Evolutionary conservation across 2,113 vertebrate genomes (phyloP), one percentile per base, ranked within the genome.

Genomic region (Microcebus jonahi): DNA sequence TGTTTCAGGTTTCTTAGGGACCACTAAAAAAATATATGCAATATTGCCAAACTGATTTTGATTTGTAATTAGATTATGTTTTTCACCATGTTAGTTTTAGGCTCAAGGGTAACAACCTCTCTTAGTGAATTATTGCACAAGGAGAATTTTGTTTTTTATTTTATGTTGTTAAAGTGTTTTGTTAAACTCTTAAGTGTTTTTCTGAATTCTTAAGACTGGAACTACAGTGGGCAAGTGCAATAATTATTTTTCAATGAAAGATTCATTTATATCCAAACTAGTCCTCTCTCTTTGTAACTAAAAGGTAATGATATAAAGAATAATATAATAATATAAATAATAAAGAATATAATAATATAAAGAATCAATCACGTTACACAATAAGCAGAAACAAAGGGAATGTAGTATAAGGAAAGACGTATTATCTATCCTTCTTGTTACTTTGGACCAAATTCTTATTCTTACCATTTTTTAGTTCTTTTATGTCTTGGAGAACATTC

Each of bases 141-240:
- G 42, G 50, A 67, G 18, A 88, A 53, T 29, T 50, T 31, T 39
- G 6, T 57, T 71, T 61, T 77, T 90, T 50, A 34, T 57, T 48
- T 76, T 65, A 31, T 88, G 90, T 97, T 75, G 86, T 9, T 91
- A 95, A 90, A 65, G 59, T 65, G 21, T 88, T 94, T 97, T 75
- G 88, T 9, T 92, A 95, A 90, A 76, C 88, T 34, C 1, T 8
- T 86, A 80, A 59, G 18, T 73, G 20, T 95, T 63, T 45, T 68
- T 50, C 71, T 90, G 50, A 95, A 80, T 82, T n/a, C 84, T 96
- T 68, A 88, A 88, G 48, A 57, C 39, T 57, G 5, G 89, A 94
- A 39, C 20, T 34, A 88, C 59, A 50, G 6, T 91, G 48, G 39
- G 59, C 25, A 90, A 18, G 39, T 57, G 8, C 65, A 73, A 53